Percentiles rank a stretch among this genome's conserved stretches.
Evolutionary conservation across 2,113 vertebrate species (phyloP).

Genomic region (Probosciger aterrimus): DNA sequence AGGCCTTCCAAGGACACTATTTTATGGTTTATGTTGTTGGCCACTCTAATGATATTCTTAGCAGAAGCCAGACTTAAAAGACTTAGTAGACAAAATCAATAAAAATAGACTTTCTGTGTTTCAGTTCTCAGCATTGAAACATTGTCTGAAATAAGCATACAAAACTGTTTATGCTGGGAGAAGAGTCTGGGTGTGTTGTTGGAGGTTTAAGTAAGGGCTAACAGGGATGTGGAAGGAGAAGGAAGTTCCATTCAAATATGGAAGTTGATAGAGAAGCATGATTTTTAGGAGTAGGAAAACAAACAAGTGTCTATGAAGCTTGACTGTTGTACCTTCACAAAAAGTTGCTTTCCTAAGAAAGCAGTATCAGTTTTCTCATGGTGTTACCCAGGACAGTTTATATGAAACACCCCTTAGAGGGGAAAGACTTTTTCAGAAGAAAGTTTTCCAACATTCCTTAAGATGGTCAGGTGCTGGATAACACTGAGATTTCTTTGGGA

Average conservation of each 20-base stretch:
- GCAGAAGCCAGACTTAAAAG: background rate
- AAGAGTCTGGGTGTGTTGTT: accelerated
- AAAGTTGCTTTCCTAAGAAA: background rate
- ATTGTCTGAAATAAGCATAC: background rate
- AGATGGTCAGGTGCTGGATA: background rate
- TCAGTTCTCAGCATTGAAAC: background rate
- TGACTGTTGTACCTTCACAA: background rate
- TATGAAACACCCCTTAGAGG: background rate
- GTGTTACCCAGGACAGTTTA: background rate
- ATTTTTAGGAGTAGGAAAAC: background rate
- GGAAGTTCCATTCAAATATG: background rate
- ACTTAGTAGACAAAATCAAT: background rate
- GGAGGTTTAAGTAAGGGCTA: background rate
- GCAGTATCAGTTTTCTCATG: background rate
- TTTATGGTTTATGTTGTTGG: background rate
- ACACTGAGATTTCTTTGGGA: background rate
- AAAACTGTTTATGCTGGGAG: background rate
- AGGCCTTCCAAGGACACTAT: background rate
- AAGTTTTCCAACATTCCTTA: background rate
- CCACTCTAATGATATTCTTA: background rate
- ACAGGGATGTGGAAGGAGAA: background rate
- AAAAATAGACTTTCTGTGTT: background rate
- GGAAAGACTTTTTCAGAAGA: background rate
- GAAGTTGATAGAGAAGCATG: background rate
- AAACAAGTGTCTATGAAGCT: background rate